Percentiles rank a stretch among this genome's conserved stretches.
Conservation (phyloP, 2,113 vertebrate genomes). For the Bubo blakistoni region DNA sequence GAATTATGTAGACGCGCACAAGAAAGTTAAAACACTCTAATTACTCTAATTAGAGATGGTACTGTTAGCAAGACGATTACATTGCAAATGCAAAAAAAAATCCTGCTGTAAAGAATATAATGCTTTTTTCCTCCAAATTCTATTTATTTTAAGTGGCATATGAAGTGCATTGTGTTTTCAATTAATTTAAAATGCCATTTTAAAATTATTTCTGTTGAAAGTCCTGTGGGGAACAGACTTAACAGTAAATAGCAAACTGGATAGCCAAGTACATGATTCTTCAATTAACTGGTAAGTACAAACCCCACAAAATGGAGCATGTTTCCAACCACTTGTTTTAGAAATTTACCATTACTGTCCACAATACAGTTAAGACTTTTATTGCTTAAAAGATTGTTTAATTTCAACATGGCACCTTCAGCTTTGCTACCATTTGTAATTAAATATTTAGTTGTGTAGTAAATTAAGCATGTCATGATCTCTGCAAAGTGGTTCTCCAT, state of each 20-base stretch:
- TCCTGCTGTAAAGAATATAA: background rate
- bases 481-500: constrained; percentile 59
- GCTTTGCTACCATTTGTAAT: constrained; percentile 57
- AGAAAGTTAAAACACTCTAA: background rate
- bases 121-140: background rate
- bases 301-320: background rate
- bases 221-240: background rate
- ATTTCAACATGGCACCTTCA: constrained; percentile 62
- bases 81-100: background rate
- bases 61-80: background rate
- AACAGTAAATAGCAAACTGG: background rate
- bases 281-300: background rate
- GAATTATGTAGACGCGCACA: background rate
- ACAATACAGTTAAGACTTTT: constrained; percentile 10
- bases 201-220: background rate
- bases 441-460: constrained; percentile 74
- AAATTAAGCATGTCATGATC: constrained; percentile 69
- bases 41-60: background rate
- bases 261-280: background rate
- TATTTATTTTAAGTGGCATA: background rate
- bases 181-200: constrained; percentile 3
- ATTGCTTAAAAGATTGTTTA: constrained; percentile 28
- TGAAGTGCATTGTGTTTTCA: background rate
- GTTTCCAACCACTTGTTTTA: background rate
- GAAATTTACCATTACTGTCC: background rate